Evolutionary conservation across 2,113 vertebrate species (phyloP), one percentile per base, ranked within the genome.

Genomic region (Amphiprion ocellaris): DNA sequence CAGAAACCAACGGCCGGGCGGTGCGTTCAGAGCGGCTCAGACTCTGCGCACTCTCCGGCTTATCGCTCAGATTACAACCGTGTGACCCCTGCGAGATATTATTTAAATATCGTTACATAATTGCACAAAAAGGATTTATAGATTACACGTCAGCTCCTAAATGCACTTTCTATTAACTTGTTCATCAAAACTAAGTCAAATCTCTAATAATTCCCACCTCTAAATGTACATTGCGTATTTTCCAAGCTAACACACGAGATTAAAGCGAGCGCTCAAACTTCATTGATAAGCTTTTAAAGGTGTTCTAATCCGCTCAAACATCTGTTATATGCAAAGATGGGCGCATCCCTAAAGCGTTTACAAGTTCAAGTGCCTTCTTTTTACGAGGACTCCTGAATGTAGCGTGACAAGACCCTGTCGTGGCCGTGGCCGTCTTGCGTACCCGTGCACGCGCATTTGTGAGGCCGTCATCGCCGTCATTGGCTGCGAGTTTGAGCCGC

Each of bases 351-450:
- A 33, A 58, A 19, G 4, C 1, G 0, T 5, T 60, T 6, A 19
- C 17, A 69, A 28, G 3, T 47, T 59, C 0, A 5, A 24, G 9
- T 62, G 0, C 0, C 3, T 10, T 9, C 2, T 2, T 63, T 83
- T 80, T 55, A 80, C 86, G 60, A 77, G 37, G 77, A 39, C 10
- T n/a, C 52, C 0, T 77, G 74, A 69, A 73, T 4, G 19, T 0
- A 39, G 10, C 44, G 26, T 28, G 49, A 79, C 47, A 26, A 10
- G 33, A 77, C 53, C 19, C 5, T 19, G 53, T 54, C 59, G 69
- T 74, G 19, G 19, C 55, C 55, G 76, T 72, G 62, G 50, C 63
- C 28, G 44, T 56, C 54, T 46, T 78, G 52, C 66, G 46, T 59
- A 52, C 33, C 41, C 12, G 58, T 54, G 58, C 37, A 66, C 67